Evolutionary conservation across 2,888 invertebrate genomes (phyloP), one percentile per base, ranked within the genome.

Genomic region (Cheiracanthium punctorium): DNA sequence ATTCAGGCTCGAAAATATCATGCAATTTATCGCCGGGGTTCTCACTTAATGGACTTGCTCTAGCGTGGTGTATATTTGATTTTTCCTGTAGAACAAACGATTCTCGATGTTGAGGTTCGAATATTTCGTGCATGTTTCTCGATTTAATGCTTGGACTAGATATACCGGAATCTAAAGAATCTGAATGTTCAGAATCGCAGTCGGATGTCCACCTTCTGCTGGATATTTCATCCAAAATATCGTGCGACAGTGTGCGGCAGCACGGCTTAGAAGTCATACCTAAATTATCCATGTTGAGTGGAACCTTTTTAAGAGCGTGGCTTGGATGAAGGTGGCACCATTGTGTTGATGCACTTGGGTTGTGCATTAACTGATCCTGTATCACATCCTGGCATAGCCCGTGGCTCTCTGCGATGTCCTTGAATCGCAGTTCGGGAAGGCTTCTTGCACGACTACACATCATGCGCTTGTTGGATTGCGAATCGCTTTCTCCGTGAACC

Each of bases 141-240:
- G 84, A 85, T 24, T 79, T 73, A 52, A 85, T 85, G 37, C 84
- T 85, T 1, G 84, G 84, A 24, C 84, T 85, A 10, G 84, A 85
- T 58, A 85, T 85, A 0, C 84, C 84, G 0, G 84, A 85, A 74
- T 85, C 84, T 10, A 85, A 30, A 0, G 84, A 85, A 58, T 85
- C 84, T 1, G 84, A 85, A 52, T 79, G 73, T 58, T 85, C 84
- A 7, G 84, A 85, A n/a, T 85, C 84, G 24, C 84, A 85, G 24
- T 85, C 84, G n/a, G 84, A 85, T 28, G 84, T 74, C 84, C 84
- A 85, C n/a, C 84, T 52, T 43, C 79, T 67, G 8, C 37, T 72
- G 30, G 84, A 73, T 24, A 85, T 30, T 17, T 85, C 84, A 32
- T 85, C 84, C 14, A 85, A 74, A n/a, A 85, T 67, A 32, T 58